Base-by-base conservation (phyloP, 2,888 invertebrate genomes). In the Drosophila borealis region DNA sequence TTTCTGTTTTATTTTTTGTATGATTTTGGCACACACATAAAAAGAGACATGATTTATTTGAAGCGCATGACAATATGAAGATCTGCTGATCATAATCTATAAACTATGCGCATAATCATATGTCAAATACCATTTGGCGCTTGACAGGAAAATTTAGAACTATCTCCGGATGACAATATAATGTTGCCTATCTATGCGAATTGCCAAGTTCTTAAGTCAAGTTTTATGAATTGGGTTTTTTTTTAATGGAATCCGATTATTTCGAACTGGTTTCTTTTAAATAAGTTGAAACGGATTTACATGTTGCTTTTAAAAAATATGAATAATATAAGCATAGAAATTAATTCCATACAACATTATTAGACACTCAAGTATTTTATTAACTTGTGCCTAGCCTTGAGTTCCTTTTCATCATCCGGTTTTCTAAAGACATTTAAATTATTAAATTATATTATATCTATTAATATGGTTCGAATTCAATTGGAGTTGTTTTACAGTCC, bases 31-130 rank as follows among this genome's bases (percentile, higher is more conserved):
- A 45, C 41, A 51, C 9, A 46, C 10, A 21, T 19, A 41, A 46
- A 54, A 14, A 45, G 19, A 41, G 33, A 45, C 39, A 66, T 76
- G 60, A 76, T 76, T 67, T 76, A 66, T 75, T 41, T 55, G 61
- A 44, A 61, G 57, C 42, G 49, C 34, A n/a, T 60, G 59, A 64
- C 59, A 70, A 68, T 69, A 59, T 29, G 29, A 29, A 29, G 29
- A 53, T 59, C 65, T 34, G 55, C 42, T 11, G 55, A 73, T 74
- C 62, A 51, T 45, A 25, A 69, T 77, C 71, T 64, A 14, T 64
- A 60, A 70, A 48, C 60, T 63, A 67, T 56, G 60, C 66, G 69
- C 74, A 67, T 37, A 65, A 29, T 50, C 45, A 33, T 45, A 14
- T 79, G 76, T 77, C 67, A 77, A 70, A 70, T 37, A 21, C 48